Conservation (phyloP, 2,113 vertebrate genomes). For the Gorilla gorilla region DNA sequence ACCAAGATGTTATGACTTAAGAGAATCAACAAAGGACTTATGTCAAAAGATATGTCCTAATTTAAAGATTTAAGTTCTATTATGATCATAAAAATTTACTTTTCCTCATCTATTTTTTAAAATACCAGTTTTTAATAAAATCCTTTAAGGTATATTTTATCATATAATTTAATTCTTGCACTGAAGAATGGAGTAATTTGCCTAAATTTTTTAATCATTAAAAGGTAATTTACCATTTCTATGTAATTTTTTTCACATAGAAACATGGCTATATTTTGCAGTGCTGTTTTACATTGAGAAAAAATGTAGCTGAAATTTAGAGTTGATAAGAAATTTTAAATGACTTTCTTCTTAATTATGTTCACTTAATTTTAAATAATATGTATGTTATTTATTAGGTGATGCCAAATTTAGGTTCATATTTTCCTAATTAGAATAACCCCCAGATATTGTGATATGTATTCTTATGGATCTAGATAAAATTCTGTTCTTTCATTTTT, state of each 20-base stretch:
- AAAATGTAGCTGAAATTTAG: neutral
- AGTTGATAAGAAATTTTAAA: neutral
- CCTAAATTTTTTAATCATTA: neutral
- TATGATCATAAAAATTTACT: neutral
- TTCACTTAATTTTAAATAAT: neutral
- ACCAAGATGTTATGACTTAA: neutral
- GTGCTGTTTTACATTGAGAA: neutral
- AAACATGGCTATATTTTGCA: neutral
- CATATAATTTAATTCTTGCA: slow-evolving; percentile 14
- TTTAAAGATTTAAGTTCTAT: neutral
- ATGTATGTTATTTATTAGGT: neutral
- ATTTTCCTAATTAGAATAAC: neutral
- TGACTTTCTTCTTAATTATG: neutral
- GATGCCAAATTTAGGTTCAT: neutral
- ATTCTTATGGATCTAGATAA: neutral
- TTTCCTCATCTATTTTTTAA: neutral
- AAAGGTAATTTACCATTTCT: neutral
- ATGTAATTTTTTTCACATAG: neutral
- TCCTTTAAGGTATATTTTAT: neutral
- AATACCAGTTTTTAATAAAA: neutral
- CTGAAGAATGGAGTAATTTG: neutral
- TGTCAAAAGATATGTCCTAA: neutral
- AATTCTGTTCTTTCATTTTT: neutral
- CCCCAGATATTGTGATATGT: neutral
- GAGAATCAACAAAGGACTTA: neutral